A percentile compares a stretch with the other conserved stretches of the same genome.
phyloP scores from a whole-genome alignment of 2,888 invertebrate species.

The Glaucopsyche alexis region DNA sequence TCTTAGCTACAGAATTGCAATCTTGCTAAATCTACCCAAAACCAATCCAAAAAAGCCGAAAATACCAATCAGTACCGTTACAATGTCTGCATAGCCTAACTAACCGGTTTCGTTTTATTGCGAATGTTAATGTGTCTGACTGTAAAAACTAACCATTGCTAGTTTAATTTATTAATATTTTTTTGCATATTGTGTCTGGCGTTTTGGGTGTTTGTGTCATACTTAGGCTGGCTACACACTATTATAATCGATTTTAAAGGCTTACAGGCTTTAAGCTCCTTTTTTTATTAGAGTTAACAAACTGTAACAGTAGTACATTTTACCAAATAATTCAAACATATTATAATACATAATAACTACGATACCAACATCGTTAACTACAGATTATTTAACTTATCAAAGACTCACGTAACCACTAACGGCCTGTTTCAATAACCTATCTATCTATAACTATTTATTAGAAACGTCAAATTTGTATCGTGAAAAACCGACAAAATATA shows the following conservation, averaged over 20 bases:
- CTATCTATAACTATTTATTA: too few relatives aligned
- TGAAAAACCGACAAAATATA: too few relatives aligned
- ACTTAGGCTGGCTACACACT: background rate
- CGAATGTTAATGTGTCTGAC: constrained; percentile 40
- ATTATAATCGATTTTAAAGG: background rate
- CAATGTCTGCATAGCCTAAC: constrained; percentile 39
- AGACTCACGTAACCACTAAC: too few relatives aligned
- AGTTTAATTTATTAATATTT: constrained; percentile 28
- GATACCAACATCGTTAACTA: too few relatives aligned
- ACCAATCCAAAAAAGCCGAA: constrained; percentile 25
- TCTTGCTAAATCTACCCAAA: constrained; percentile 17
- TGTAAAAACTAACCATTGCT: constrained; percentile 21
- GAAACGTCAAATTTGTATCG: too few relatives aligned
- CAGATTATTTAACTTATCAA: too few relatives aligned
- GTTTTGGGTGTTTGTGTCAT: constrained; percentile 4
- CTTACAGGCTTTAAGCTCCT: background rate
- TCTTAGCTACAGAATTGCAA: constrained; percentile 18
- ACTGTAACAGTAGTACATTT: too few relatives aligned
- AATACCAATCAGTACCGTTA: constrained; percentile 29
- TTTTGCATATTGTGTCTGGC: constrained; percentile 23
- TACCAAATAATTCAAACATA: too few relatives aligned
- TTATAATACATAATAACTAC: too few relatives aligned
- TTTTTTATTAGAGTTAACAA: too few relatives aligned
- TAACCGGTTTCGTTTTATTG: constrained; percentile 42
- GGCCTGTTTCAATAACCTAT: too few relatives aligned